Conservation (phyloP, 2,888 invertebrate genomes). For the Aleiodes alternator region DNA sequence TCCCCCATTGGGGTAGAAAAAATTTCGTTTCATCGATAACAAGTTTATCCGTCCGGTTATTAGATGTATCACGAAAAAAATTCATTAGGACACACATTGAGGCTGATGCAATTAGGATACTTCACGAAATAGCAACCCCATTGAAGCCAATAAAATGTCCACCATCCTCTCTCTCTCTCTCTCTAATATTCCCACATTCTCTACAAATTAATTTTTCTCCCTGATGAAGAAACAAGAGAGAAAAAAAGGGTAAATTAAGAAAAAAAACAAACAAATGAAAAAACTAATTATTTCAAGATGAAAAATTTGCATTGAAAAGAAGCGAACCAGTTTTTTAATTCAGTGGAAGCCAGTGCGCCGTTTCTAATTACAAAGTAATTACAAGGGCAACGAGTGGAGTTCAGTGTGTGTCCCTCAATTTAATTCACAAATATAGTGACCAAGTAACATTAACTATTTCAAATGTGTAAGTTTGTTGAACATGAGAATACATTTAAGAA, state of each 20-base stretch:
- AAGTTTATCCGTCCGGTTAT: conserved; percentile 68
- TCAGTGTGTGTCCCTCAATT: background rate
- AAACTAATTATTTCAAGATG: conserved; percentile 2
- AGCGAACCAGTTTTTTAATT: conserved; percentile 34
- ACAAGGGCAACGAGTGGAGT: conserved; percentile 63
- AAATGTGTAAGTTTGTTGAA: conserved; percentile 16
- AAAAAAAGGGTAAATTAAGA: background rate
- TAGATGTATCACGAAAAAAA: conserved; percentile 62
- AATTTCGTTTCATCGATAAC: conserved; percentile 67
- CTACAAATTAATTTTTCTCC: no score
- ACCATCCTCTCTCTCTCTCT: background rate
- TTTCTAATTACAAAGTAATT: conserved; percentile 71
- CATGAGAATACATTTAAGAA: conserved; percentile 33
- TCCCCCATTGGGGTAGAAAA: conserved; percentile 43
- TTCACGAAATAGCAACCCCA: conserved; percentile 44
- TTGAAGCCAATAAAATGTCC: conserved; percentile 44
- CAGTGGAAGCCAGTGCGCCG: conserved; percentile 33
- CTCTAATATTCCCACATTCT: background rate
- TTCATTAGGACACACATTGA: conserved; percentile 60
- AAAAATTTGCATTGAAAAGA: conserved; percentile 56
- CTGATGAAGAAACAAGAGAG: no score
- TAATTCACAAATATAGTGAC: background rate
- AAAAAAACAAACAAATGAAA: background rate
- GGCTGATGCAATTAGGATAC: conserved; percentile 63
- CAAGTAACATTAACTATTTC: background rate